These are phyloP conservation scores for Cephalopachus bancanus DNA, from an alignment of 2,797 vertebrate genomes.

Conservation along the genomic window DNA sequence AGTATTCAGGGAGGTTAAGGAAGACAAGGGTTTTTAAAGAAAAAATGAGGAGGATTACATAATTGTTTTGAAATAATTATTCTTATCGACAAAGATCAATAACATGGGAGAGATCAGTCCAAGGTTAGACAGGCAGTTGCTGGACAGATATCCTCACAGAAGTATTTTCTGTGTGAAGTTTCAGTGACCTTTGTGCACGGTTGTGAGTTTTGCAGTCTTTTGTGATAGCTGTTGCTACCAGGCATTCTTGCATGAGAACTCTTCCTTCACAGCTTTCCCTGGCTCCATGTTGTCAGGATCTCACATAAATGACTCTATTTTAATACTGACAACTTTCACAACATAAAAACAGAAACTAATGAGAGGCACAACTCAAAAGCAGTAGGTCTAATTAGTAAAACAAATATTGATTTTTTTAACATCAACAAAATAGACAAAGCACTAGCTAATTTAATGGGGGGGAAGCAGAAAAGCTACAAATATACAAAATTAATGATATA, in stretches of 20 bases:
- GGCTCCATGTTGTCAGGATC: not conserved
- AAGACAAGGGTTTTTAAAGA: not conserved
- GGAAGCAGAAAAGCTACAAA: not conserved
- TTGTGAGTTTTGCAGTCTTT: not conserved
- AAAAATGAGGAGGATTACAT: not conserved
- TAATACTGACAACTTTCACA: not conserved
- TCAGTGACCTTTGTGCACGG: not conserved
- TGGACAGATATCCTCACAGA: not conserved
- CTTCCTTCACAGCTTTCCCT: not conserved
- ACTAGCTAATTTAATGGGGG: not conserved
- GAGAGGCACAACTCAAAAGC: not conserved
- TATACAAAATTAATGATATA: not conserved
- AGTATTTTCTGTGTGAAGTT: not conserved
- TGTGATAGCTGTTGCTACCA: not conserved
- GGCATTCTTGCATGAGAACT: not conserved
- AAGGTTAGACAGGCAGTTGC: not conserved
- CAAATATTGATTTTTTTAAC: not conserved
- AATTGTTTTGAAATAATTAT: not conserved
- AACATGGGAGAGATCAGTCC: not conserved
- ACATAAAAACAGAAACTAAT: not conserved
- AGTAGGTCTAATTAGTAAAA: not conserved
- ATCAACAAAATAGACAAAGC: conserved; percentile 28
- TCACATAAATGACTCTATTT: not conserved
- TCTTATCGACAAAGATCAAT: not conserved
- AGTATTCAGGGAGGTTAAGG: not conserved